Evolutionary conservation across 92 coral and sea anemone species (phyloP).

Genomic region (Porites divaricata): DNA sequence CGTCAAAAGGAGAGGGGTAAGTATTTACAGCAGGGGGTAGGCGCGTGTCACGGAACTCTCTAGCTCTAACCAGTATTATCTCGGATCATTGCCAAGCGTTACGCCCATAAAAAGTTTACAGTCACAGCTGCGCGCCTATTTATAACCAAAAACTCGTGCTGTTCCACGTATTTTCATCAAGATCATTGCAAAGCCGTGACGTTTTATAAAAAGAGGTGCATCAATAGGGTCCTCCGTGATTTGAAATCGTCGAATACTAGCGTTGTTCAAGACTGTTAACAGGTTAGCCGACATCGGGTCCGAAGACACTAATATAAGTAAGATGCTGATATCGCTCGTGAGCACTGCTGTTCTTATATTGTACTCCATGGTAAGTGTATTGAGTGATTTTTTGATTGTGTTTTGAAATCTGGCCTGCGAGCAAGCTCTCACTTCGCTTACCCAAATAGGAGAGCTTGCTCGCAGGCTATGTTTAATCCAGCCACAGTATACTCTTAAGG

Average conservation of each 20-base stretch:
- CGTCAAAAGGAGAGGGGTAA: too few species aligned
- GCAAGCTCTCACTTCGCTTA: too few species aligned
- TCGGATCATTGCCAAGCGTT: conserved; percentile 29
- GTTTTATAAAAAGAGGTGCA: too few species aligned
- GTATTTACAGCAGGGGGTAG: too few species aligned
- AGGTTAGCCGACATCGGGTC: background rate
- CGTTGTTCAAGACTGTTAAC: too few species aligned
- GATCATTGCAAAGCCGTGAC: background rate
- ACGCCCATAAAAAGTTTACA: background rate
- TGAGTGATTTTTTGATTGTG: too few species aligned
- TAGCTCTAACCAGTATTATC: background rate
- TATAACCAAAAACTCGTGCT: background rate
- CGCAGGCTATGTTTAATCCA: too few species aligned
- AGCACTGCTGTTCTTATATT: background rate
- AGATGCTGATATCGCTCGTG: conserved; percentile 17
- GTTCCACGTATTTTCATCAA: background rate
- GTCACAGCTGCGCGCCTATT: background rate
- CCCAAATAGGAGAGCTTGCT: too few species aligned
- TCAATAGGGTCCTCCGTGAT: too few species aligned
- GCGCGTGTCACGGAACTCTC: background rate
- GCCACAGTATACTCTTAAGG: background rate
- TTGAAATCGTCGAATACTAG: too few species aligned
- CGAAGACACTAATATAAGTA: background rate
- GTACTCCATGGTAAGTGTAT: conserved; percentile 8
- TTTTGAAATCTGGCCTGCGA: too few species aligned